Evolutionary conservation across 2,797 vertebrate genomes (phyloP), one percentile per base, ranked within the genome.

Genomic region (Hephaestus fuliginosus): DNA sequence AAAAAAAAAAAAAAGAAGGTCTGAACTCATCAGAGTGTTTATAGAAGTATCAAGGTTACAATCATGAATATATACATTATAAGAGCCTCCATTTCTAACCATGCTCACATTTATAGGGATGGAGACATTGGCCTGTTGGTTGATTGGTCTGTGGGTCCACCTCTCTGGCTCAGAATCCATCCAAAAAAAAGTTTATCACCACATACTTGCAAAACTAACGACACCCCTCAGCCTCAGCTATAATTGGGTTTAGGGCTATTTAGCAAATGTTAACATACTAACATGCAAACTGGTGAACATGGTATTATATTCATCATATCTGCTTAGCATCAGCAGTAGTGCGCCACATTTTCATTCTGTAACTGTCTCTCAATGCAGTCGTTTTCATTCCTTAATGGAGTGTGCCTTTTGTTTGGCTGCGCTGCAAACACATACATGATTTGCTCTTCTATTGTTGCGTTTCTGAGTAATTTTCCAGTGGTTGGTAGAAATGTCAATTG

Each of bases 401-500:
- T 33, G 3, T 10, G 3, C 4, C 22, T 57, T 71, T 55, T 55
- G 10, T 43, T 30, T 65, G 49, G 22, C 48, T 43, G 10, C 10
- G 3, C 36, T 33, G 25, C 55, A 46, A 67, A 33, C 13, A 33
- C 3, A 65, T 15, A 30, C 25, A 77, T 4, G 3, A 48, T 7
- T n/a, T 48, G 2, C 22, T 48, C 39, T 36, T 11, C 39, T 65
- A 60, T 20, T 74, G 28, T 51, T 70, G 39, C 7, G 41, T 61
- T 43, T 58, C 53, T 57, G 36, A 30, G 39, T 9, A 12, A 57
- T 82, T 46, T 18, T 52, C 14, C 17, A 28, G 22, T 51, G 53
- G 62, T 65, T 63, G 20, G 69, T 72, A 51, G 57, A 73, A 70
- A 57, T 55, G n/a, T 11, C 3, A 14, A 44, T 49, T 64, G 9